Evolutionary conservation across 64 coral and sea anemone species (phyloP), one percentile per base, ranked within the genome.

Genomic region (Pachyseris speciosa): DNA sequence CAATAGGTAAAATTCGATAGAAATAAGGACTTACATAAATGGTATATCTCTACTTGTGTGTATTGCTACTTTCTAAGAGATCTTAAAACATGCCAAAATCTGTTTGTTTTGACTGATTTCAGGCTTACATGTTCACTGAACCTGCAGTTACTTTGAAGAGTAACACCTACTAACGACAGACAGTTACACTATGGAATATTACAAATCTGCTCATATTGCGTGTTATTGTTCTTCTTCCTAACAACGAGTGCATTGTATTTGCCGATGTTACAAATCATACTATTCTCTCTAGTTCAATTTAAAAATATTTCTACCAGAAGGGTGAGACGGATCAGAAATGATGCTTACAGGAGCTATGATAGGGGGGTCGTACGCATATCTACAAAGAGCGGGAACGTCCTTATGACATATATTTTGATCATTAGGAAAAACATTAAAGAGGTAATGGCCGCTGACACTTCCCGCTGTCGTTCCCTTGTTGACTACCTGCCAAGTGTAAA

Each of bases 351-450:
- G 24, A 67, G 64, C 43, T 11, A 45, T 6, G 43, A 45, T 45
- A 45, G 64, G 27, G 64, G 64, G 30, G 64, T 85, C 81, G 38
- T 85, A 58, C 28, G 81, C 81, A 47, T 89, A 89, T 76, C 66
- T 47, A 59, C 53, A 78, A 47, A 78, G 72, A 29, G 61, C 36
- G 25, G 36, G 19, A 61, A 89, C 53, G 55, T 88, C 36, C 39
- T 89, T 89, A 89, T 60, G 87, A 42, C 69, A 70, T 5, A 87
- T 69, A 69, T 26, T 69, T 50, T 69, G 69, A 32, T 49, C 31
- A 69, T 87, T 48, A 19, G 38, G 65, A 53, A 67, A 52, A 77
- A 13, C 87, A 70, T 29, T 89, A 70, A 41, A 45, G 11, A 45
- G 43, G 43, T 45, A 45, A 11, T 71, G 43, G 43, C 43, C 43